Base-by-base conservation (phyloP, 1,140 invertebrate genomes). In the Drosophila arawakana region DNA sequence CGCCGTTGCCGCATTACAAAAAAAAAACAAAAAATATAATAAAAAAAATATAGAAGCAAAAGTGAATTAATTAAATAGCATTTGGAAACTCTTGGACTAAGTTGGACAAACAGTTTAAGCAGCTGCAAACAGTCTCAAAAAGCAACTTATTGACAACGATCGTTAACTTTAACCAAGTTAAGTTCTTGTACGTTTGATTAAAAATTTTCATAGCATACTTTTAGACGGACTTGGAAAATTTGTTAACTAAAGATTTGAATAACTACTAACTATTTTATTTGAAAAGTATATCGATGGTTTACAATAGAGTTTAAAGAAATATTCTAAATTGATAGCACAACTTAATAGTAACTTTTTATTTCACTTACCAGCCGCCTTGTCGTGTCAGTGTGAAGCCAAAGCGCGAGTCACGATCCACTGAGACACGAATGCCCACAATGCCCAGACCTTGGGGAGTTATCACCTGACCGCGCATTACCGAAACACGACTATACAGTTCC, bases 401-500 rank as follows among this genome's bases (percentile, higher is more conserved):
- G 70, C 96, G 94, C n/a, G 97, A 96, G 92, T 99, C 97, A 70
- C 96, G 95, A 92, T 98, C 97, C 62, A 99, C 97, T 47, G 97
- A 97, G n/a, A 99, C 98, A 75, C 98, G 94, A 81, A 99, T 98
- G 81, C 98, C 98, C 90, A 98, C 96, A 92, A 99, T 96, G 65
- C 98, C 98, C 61, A 98, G 95, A 75, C 98, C 98, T 93, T 98
- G 97, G 63, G 96, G 95, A 50, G 97, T 97, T 62, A 99, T 95
- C 72, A 99, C 98, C 93, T 97, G 97, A 71, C 99, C 99, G 90
- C 99, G 95, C 95, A 99, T 98, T 85, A 99, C 98, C 81, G 98
- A 98, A 81, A 99, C 98, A 93, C 98, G 97, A 94, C 98, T 99
- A 94, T 92, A 21, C 30, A 18, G 34, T 60, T 61, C 75, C 43